A percentile compares a stretch with the other conserved stretches of the same genome.
Conservation (phyloP, 2,113 vertebrate genomes). For the Serilophus lunatus region DNA sequence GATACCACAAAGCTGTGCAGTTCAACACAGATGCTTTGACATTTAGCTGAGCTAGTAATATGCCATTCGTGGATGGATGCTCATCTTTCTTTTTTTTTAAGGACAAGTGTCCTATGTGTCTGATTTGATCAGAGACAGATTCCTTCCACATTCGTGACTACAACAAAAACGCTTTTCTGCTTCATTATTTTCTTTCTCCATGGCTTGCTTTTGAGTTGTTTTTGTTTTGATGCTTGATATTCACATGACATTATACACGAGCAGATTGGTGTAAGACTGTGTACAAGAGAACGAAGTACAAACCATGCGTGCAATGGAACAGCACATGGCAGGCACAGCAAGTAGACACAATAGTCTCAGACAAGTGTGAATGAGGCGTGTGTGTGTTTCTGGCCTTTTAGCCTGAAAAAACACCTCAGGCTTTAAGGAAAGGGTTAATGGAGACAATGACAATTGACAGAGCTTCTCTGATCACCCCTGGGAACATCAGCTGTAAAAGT, state of each 20-base stretch:
- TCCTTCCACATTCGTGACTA: neutral
- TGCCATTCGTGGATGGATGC: neutral
- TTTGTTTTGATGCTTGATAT: slow-evolving; percentile 33
- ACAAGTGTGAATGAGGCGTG: neutral
- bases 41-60: slow-evolving; percentile 47
- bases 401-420: neutral
- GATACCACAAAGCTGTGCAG: neutral
- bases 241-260: neutral
- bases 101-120: neutral
- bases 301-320: neutral
- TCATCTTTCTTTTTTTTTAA: slow-evolving; percentile 4
- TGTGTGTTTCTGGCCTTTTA: neutral
- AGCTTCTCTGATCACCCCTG: neutral
- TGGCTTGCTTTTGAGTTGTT: neutral
- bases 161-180: neutral
- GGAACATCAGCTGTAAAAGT: neutral
- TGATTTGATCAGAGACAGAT: neutral
- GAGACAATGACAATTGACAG: neutral
- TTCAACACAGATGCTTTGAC: slow-evolving; percentile 37
- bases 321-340: neutral
- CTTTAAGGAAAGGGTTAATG: neutral
- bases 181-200: neutral
- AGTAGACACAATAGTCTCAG: neutral
- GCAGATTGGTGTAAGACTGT: slow-evolving; percentile 2
- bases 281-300: neutral